phyloP scores from a whole-genome alignment of 2,888 invertebrate species.

The Creontiades dilutus region DNA sequence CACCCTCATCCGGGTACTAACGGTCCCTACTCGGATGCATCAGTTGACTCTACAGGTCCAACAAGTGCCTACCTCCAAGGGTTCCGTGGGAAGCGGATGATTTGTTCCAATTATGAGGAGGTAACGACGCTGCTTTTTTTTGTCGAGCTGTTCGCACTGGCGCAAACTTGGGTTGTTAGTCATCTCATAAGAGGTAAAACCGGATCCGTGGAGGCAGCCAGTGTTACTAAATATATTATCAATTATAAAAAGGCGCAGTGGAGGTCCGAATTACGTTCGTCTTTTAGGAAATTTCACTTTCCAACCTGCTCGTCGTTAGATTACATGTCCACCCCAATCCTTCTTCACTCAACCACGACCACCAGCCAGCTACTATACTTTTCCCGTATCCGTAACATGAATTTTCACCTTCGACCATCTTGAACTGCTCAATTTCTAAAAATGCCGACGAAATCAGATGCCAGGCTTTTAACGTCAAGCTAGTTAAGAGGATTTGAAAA shows the following conservation, averaged over 20 bases:
- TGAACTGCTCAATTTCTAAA: too few species aligned
- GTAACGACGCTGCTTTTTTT: conserved; percentile 24
- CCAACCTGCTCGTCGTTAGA: not conserved
- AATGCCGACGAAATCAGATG: too few species aligned
- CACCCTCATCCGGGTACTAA: not conserved
- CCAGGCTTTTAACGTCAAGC: too few species aligned
- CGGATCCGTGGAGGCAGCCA: conserved; percentile 15
- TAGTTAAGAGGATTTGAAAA: too few species aligned
- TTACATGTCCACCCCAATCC: too few species aligned
- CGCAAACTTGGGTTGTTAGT: conserved; percentile 50
- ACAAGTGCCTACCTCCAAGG: conserved; percentile 5
- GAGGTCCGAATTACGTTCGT: conserved; percentile 18
- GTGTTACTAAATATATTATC: conserved; percentile 48
- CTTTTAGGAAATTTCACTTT: conserved; percentile 37
- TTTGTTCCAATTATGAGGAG: conserved; percentile 51
- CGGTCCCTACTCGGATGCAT: conserved; percentile 22
- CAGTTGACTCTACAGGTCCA: conserved; percentile 3
- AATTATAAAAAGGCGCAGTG: not conserved
- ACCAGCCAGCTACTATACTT: too few species aligned
- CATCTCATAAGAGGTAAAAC: conserved; percentile 41
- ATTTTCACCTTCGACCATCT: too few species aligned
- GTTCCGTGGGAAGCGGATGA: conserved; percentile 50
- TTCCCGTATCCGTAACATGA: too few species aligned
- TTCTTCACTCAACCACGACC: too few species aligned
- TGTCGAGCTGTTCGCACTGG: not conserved